Evolutionary conservation across 2,888 invertebrate species (phyloP), one percentile per base, ranked within the genome.

Genomic region (Dryobotodes eremita): DNA sequence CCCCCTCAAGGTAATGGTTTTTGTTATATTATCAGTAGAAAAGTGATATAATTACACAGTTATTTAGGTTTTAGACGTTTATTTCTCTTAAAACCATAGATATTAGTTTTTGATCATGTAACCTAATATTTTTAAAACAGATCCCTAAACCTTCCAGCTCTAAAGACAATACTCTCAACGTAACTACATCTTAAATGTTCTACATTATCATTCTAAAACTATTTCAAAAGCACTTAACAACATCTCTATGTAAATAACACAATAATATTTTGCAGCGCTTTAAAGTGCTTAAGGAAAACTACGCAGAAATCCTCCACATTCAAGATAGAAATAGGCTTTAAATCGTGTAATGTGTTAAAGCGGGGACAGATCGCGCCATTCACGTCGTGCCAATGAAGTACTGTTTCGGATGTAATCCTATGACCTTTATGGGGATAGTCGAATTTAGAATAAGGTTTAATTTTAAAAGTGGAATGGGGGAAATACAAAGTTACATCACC

Each of bases 351-450:
- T 79, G 84, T 77, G 80, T 77, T 84, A 75, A 61, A 75, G 68
- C n/a, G 31, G 62, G 53, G 88, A 84, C 77, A 89, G 64, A 89
- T 89, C 76, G 79, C 79, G 48, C 75, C 80, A 78, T 89, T 88
- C 62, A 64, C 20, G 73, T 79, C 80, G 31, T 53, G 55, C n/a
- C 78, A 71, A 71, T 81, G 75, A 82, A 82, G 61, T 73, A 85
- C 61, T 76, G 77, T 61, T 61, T 48, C 50, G 20, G 36, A 64
- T 83, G 71, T 83, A 62, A 73, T 61, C 50, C 65, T 83, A 23
- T 8, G 20, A 13, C 50, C 50, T 26, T 1, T 46, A 46, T 23
- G 79, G 36, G 50, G 8, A 48, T 70, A n/a, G 36, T 42, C 17
- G 48, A 57, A 80, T 77, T 57, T 69, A 36, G 57, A 79, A 79